phyloP scores from a whole-genome alignment of 53 echinoderm and acorn worm genomes.

The Paelopatides confundens region DNA sequence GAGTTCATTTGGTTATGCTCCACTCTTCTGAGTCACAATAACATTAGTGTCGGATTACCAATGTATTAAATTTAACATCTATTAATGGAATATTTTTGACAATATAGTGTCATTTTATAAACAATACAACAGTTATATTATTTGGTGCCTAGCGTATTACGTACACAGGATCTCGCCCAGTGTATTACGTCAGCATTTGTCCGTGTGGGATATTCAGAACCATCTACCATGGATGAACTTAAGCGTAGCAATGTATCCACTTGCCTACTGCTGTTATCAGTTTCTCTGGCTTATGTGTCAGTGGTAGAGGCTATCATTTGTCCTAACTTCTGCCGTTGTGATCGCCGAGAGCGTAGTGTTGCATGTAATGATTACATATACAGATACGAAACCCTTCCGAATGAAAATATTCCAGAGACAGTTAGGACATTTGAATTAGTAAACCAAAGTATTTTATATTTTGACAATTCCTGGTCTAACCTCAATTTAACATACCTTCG shows the following conservation, averaged over 20 bases:
- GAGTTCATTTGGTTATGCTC: too few species aligned
- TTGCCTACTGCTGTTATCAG: background rate
- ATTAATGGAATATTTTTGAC: too few species aligned
- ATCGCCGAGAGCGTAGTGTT: conserved; percentile 8
- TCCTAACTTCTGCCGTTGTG: background rate
- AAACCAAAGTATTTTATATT: background rate
- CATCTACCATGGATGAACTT: background rate
- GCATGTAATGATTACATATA: background rate
- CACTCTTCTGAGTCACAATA: too few species aligned
- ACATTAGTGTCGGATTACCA: too few species aligned
- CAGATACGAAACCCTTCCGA: background rate
- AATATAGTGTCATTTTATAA: too few species aligned
- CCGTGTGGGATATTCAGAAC: too few species aligned
- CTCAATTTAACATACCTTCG: background rate
- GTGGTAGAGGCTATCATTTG: background rate
- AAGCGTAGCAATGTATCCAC: background rate
- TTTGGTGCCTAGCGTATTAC: too few species aligned
- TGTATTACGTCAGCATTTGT: too few species aligned
- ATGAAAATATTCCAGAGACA: background rate
- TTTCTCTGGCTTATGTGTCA: background rate
- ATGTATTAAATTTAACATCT: too few species aligned
- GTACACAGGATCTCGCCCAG: too few species aligned
- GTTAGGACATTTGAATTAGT: background rate
- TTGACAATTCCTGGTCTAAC: conserved; percentile 19
- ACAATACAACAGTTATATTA: too few species aligned